Evolutionary conservation across 2,113 vertebrate species (phyloP).

Genomic region (Menidia beryllina): DNA sequence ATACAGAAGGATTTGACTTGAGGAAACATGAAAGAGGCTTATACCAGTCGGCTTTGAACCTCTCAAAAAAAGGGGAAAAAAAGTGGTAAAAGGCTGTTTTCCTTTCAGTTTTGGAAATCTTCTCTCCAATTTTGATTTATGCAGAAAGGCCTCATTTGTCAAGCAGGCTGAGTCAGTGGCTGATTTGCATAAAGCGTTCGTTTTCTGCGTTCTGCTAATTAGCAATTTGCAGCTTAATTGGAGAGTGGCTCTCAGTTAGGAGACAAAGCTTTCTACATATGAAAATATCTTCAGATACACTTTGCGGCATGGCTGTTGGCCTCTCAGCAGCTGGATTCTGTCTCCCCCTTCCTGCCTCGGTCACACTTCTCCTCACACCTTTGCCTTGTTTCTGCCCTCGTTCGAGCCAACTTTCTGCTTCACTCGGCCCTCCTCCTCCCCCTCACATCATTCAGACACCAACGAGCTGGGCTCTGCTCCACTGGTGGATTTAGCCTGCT

Average conservation of each 20-base stretch:
- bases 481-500: background rate
- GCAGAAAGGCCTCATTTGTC: constrained; percentile 86
- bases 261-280: constrained; percentile 82
- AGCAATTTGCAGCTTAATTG: constrained; percentile 89
- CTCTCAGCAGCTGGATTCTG: constrained; percentile 15
- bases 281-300: constrained; percentile 81
- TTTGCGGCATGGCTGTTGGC: constrained; percentile 42
- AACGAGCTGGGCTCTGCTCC: background rate
- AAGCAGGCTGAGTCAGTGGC: constrained; percentile 85
- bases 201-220: constrained; percentile 86
- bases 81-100: constrained; percentile 59
- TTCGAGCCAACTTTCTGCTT: constrained; percentile 12
- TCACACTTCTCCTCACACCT: background rate
- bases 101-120: constrained; percentile 76
- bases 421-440: background rate
- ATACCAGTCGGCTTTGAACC: constrained; percentile 84
- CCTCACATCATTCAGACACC: background rate
- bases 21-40: constrained; percentile 87
- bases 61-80: constrained; percentile 74
- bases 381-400: constrained; percentile 2
- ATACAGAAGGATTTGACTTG: constrained; percentile 86
- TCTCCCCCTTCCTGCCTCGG: constrained; percentile 9
- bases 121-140: constrained; percentile 83
- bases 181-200: constrained; percentile 86
- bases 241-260: constrained; percentile 78